Base-by-base conservation (phyloP, 2,113 vertebrate species). In the Chlorodrepanis virens region DNA sequence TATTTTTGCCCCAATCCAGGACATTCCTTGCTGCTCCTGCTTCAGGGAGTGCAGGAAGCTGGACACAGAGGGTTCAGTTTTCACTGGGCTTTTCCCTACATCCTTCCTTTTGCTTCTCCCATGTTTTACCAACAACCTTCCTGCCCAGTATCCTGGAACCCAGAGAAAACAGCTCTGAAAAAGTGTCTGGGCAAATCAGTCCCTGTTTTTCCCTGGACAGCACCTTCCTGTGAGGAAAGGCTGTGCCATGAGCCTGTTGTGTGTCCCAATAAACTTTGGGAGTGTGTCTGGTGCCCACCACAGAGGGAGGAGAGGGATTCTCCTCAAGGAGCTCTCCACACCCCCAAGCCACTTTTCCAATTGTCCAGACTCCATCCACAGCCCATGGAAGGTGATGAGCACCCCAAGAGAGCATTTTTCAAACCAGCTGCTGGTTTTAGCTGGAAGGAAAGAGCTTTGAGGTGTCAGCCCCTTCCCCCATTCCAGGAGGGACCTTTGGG, bases 211-310 rank as follows among this genome's bases (percentile, higher is more conserved):
- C 12, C 35, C 44, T 33, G 40, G 5, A 28, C 54, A 71, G 22
- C 14, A 33, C 14, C 7, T 19, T 68, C 9, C 12, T 6, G 35
- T 11, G n/a, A 59, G 64, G 33, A 69, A 57, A 49, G 42, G 45
- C 64, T 70, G 56, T n/a, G 64, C 4, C 3, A 0, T 6, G 52
- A 5, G 5, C 19, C 12, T 23, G 4, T 1, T 40, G 6, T 5
- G 15, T 20, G 14, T 12, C 27, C 39, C 14, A 2, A 2, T 17
- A 4, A 35, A 33, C 68, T 72, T 29, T 44, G 37, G 68, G 52
- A 37, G 28, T 1, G 1, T 1, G 10, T 50, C 39, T 67, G 28
- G 24, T 80, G 14, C 27, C 23, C 7, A 0, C 18, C 10, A 3
- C 71, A 57, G 59, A 40, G 13, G 54, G 37, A 67, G 72, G 14